Evolutionary conservation across 1,140 invertebrate genomes (phyloP), one percentile per base, ranked within the genome.

Genomic region (Papilio polyxenes): DNA sequence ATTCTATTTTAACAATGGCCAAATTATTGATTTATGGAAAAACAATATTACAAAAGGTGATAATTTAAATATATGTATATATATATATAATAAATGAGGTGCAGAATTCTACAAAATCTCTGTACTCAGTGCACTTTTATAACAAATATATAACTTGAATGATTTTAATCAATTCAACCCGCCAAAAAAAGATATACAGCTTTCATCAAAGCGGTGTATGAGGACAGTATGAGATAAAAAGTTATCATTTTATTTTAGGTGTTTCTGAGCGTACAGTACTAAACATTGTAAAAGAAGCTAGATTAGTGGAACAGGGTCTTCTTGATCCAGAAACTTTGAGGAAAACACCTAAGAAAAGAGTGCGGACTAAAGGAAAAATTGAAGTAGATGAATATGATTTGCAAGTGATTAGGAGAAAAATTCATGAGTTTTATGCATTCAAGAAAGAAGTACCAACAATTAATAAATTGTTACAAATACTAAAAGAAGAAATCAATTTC

Each of bases 391-490:
- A 94, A 83, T 94, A 91, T 88, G 93, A 94, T 75, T 87, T 94
- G 62, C 91, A 92, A 89, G 92, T 94, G 0, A 94, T 94, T 11
- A 85, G 91, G 69, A 85, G 92, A 81, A 94, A 93, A 85, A 93
- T 94, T 76, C 92, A 94, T 72, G 92, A 94, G 79, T 94, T 94
- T 79, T 94, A 94, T 86, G 87, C 92, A 65, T 94, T 90, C 81
- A 94, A 94, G 84, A 94, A 94, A 89, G 92, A 94, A 87, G 92
- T 94, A 11, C 92, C 92, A 23, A 94, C 92, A 51, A 93, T 93
- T 44, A 93, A 94, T 77, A 93, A 94, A 82, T 83, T 94, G 0
- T 83, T 94, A 37, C 91, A 94, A 87, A 93, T 94, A 31, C 85
- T 94, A 49, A 93, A 92, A 85, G 90, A 92, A 81, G 92, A 94